phyloP scores from a whole-genome alignment of 1,140 invertebrate genomes.

The Acromyrmex heyeri region DNA sequence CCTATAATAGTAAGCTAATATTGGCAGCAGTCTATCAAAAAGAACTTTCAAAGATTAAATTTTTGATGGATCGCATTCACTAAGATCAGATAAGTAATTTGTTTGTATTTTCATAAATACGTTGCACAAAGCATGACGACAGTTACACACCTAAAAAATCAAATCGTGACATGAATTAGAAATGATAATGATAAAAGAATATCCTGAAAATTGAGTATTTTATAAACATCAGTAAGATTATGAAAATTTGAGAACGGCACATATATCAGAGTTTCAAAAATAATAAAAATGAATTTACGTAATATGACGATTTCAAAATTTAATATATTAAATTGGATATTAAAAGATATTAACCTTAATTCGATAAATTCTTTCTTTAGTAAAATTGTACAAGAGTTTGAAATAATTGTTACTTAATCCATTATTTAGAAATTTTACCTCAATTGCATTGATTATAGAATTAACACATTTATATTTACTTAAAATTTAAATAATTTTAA shows the following conservation, averaged over 20 bases:
- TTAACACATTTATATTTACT: too few species aligned
- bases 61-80: slow-evolving; percentile 37
- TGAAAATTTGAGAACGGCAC: neutral
- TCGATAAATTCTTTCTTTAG: neutral
- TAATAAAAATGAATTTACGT: neutral
- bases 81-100: slow-evolving; percentile 17
- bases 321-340: neutral
- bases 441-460: too few species aligned
- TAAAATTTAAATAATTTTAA: too few species aligned
- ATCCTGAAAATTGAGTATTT: neutral
- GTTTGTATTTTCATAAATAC: slow-evolving; percentile 22
- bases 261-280: neutral
- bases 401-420: too few species aligned
- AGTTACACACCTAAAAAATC: slow-evolving; percentile 13
- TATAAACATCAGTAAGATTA: neutral
- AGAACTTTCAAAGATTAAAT: slow-evolving; percentile 28
- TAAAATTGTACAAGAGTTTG: neutral
- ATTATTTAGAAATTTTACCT: too few species aligned
- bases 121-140: neutral
- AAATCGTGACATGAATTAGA: neutral
- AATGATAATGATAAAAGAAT: neutral
- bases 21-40: slow-evolving; percentile 26
- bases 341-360: neutral
- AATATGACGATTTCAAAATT: neutral
- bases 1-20: neutral